Conservation (phyloP, 1,140 invertebrate species). For the Myzus persicae region DNA sequence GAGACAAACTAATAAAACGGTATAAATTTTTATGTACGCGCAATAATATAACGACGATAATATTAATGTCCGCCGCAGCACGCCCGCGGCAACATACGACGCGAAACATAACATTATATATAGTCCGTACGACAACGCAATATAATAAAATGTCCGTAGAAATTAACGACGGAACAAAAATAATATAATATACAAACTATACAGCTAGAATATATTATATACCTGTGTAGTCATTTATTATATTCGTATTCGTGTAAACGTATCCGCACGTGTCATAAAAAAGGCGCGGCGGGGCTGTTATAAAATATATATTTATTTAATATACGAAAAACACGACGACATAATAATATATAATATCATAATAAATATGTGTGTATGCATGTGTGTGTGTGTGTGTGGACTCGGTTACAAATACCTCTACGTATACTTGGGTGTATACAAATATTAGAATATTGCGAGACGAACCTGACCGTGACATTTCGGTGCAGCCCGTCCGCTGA, state of each 20-base stretch:
- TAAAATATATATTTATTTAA: not conserved
- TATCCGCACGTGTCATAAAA: not conserved
- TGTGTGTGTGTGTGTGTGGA: not conserved
- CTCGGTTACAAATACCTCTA: not conserved
- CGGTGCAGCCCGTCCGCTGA: no score
- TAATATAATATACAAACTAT: not conserved
- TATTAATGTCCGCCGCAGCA: not conserved
- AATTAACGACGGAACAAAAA: not conserved
- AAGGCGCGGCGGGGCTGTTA: not conserved
- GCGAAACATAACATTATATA: not conserved
- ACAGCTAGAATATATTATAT: not conserved
- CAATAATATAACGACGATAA: not conserved
- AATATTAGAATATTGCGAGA: not conserved
- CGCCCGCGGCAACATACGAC: not conserved
- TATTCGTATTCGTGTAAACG: not conserved
- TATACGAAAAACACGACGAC: conserved; percentile 18
- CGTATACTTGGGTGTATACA: not conserved
- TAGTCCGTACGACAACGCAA: not conserved
- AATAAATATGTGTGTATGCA: no score
- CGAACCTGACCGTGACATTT: not conserved
- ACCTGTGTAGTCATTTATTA: not conserved
- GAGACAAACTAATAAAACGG: conserved; percentile 1
- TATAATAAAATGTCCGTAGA: not conserved
- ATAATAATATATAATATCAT: not conserved
- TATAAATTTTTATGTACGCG: not conserved